Evolutionary conservation across 2,113 vertebrate species (phyloP).

Genomic region (Saguinus midas): DNA sequence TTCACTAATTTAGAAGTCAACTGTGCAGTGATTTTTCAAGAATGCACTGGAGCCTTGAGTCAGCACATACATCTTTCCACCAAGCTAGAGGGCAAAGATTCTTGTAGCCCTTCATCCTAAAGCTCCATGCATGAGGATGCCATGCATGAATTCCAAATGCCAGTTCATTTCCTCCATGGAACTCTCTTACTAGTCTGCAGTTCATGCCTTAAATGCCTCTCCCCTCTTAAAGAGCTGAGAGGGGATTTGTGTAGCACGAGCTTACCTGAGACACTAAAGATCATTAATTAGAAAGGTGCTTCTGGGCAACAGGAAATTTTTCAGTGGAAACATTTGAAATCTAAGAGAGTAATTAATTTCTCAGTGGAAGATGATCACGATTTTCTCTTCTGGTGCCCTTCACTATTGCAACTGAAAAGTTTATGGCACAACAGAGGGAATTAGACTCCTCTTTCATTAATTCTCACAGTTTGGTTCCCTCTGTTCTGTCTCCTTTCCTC

Average conservation of each 20-base stretch:
- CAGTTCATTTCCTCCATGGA: conserved; percentile 25
- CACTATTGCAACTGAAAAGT: conserved; percentile 20
- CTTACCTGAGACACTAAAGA: conserved; percentile 71
- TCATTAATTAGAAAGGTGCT: conserved; percentile 77
- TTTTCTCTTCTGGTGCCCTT: conserved; percentile 63
- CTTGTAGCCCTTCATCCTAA: not conserved
- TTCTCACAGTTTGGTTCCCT: not conserved
- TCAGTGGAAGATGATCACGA: conserved; percentile 56
- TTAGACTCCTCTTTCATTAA: conserved; percentile 52
- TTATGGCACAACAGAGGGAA: conserved; percentile 18
- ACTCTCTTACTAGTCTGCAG: not conserved
- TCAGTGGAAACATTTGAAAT: conserved; percentile 73
- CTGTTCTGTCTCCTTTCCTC: not conserved
- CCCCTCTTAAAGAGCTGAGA: conserved; percentile 42
- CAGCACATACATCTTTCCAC: not conserved
- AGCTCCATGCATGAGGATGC: not conserved
- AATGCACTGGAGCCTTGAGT: not conserved
- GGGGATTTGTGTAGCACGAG: conserved; percentile 42
- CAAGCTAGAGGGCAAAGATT: not conserved
- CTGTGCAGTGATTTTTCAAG: conserved; percentile 59
- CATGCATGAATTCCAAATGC: not conserved
- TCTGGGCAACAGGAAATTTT: conserved; percentile 71
- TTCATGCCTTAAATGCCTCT: conserved; percentile 29
- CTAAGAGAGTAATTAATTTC: conserved; percentile 74
- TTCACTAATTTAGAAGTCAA: conserved; percentile 73